These are phyloP conservation scores for Hymenochirus boettgeri DNA, from an alignment of 2,113 vertebrate genomes.

Conservation along the genomic window DNA sequence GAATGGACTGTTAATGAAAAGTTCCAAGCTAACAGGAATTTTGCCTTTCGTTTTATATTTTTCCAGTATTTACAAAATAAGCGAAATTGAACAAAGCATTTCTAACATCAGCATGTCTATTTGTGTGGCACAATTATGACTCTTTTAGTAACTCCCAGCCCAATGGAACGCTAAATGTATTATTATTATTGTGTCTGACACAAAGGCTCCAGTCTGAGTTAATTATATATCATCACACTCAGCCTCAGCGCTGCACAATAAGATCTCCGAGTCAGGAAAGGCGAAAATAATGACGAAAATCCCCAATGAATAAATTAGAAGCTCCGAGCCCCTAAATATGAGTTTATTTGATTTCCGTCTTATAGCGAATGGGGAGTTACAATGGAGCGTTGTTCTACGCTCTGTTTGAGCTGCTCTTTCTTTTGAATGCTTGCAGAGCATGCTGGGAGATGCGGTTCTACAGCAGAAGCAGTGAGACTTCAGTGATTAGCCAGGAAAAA, in stretches of 20 bases:
- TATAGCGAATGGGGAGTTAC: too few species aligned
- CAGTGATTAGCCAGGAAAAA: too few species aligned
- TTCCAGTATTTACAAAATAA: too few species aligned
- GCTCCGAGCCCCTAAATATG: background rate
- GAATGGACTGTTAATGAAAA: too few species aligned
- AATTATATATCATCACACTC: constrained; percentile 3
- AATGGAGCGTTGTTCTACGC: too few species aligned
- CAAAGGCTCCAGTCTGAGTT: background rate
- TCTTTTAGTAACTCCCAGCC: background rate
- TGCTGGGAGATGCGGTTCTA: too few species aligned
- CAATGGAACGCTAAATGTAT: background rate
- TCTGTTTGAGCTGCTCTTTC: too few species aligned
- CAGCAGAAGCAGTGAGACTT: too few species aligned
- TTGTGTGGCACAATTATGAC: constrained; percentile 1
- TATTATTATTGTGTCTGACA: constrained; percentile 4
- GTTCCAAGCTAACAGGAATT: too few species aligned
- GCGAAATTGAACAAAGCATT: background rate
- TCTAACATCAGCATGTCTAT: background rate
- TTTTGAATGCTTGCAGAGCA: too few species aligned
- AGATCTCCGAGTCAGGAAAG: constrained; percentile 4
- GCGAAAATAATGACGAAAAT: background rate
- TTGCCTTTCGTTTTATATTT: too few species aligned
- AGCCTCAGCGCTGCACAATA: background rate
- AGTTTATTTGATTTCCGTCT: too few species aligned
- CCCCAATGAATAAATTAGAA: background rate